phyloP scores from a whole-genome alignment of 2,113 vertebrate species.

The Bos javanicus region DNA sequence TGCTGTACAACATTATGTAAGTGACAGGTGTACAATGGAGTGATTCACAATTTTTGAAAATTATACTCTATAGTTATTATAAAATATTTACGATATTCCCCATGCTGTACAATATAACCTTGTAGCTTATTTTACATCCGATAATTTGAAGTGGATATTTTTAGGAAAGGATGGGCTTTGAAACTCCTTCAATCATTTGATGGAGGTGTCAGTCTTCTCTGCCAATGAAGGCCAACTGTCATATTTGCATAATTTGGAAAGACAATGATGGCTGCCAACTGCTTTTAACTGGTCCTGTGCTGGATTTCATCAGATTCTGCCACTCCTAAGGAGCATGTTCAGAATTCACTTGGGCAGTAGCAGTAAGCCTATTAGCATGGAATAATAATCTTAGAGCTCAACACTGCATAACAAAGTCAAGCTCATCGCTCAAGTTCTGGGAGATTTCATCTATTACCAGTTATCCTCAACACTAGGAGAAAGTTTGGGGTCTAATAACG shows the following conservation, averaged over 20 bases:
- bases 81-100: neutral
- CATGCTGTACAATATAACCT: neutral
- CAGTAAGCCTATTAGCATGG: neutral
- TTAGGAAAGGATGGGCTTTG: neutral
- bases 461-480: neutral
- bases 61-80: neutral
- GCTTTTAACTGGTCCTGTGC: neutral
- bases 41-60: neutral
- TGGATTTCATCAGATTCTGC: neutral
- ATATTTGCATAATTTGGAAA: neutral
- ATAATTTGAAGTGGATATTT: neutral
- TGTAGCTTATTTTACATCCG: neutral
- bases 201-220: neutral
- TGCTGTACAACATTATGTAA: neutral
- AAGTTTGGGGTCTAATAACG: neutral
- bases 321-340: neutral
- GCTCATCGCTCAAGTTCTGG: neutral
- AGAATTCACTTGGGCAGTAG: neutral
- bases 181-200: neutral
- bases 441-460: neutral
- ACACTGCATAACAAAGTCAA: neutral
- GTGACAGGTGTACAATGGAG: neutral
- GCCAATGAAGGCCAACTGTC: neutral
- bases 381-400: slow-evolving; percentile 15
- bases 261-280: neutral